phyloP scores from a whole-genome alignment of 2,113 vertebrate species.

The Eurystomus gularis region DNA sequence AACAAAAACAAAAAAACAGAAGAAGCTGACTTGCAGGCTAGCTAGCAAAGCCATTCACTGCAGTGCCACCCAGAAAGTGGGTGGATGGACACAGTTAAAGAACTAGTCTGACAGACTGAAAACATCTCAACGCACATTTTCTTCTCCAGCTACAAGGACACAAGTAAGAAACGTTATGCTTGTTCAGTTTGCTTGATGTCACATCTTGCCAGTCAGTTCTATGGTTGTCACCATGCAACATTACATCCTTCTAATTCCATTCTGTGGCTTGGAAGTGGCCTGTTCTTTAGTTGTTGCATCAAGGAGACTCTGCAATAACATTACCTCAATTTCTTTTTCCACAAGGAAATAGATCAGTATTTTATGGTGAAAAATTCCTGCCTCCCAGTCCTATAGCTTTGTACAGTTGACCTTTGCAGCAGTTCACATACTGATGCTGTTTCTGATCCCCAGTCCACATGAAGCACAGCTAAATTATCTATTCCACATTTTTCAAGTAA shows the following conservation, averaged over 20 bases:
- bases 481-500: background rate
- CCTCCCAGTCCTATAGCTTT: background rate
- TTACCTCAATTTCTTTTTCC: background rate
- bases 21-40: background rate
- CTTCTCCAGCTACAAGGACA: background rate
- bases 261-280: background rate
- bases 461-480: background rate
- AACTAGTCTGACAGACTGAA: background rate
- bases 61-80: background rate
- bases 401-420: background rate
- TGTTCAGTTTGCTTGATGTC: background rate
- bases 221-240: accelerated
- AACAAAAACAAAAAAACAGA: background rate
- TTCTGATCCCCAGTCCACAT: background rate
- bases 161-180: background rate
- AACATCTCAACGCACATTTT: background rate
- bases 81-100: background rate
- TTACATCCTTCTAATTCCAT: background rate
- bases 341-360: background rate
- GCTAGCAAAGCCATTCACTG: background rate
- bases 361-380: background rate
- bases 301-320: background rate
- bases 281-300: background rate
- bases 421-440: background rate
- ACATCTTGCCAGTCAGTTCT: background rate